These are phyloP conservation scores for Porites lobata DNA, from an alignment of 92 coral and sea anemone genomes.

Conservation along the genomic window DNA sequence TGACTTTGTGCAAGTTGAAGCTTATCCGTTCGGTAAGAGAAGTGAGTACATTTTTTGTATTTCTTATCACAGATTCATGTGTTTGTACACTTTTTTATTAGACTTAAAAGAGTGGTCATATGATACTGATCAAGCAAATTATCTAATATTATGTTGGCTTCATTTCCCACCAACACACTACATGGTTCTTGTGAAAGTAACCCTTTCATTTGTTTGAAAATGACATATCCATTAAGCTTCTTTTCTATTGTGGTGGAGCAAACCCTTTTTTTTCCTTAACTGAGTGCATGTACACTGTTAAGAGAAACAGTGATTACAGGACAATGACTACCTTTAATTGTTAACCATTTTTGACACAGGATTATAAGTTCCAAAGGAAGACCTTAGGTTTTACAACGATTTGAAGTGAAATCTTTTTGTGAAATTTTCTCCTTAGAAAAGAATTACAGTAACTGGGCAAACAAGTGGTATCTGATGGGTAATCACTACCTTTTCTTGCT, in stretches of 20 bases:
- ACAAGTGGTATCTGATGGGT: too few relatives aligned
- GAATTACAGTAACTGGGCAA: too few relatives aligned
- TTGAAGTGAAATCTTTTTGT: constrained; percentile 16
- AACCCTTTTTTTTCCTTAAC: constrained; percentile 7
- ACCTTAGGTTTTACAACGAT: constrained; percentile 28
- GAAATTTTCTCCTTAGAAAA: too few relatives aligned
- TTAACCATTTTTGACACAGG: too few relatives aligned
- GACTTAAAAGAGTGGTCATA: constrained; percentile 11
- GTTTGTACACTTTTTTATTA: constrained; percentile 5
- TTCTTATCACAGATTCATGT: constrained; percentile 29
- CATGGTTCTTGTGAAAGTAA: background rate
- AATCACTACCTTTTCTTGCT: background rate
- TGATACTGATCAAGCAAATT: background rate
- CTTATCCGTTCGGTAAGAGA: constrained; percentile 12
- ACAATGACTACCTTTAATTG: constrained; percentile 9
- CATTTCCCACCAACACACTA: background rate
- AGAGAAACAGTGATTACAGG: constrained; percentile 26
- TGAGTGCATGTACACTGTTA: background rate
- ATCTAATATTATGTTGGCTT: background rate
- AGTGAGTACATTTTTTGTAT: constrained; percentile 23
- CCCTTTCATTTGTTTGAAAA: constrained; percentile 30
- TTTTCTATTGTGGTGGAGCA: constrained; percentile 27
- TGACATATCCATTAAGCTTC: constrained; percentile 23
- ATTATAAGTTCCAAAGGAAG: background rate
- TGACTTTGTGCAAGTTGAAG: constrained; percentile 9